Evolutionary conservation across 2,888 invertebrate species (phyloP).

Genomic region (Apocheima hispidaria): DNA sequence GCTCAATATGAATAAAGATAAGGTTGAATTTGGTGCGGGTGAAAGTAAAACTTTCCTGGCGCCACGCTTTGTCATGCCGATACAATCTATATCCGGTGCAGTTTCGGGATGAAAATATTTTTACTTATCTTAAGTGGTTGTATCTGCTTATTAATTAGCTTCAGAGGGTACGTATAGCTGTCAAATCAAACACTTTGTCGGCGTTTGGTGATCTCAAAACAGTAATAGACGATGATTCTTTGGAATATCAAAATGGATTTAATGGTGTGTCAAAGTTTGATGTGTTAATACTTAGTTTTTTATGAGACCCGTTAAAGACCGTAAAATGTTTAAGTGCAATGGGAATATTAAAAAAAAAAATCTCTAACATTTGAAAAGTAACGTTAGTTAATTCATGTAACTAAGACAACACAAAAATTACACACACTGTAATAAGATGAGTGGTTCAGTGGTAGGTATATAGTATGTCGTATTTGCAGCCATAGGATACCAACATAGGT

Average conservation of each 20-base stretch:
- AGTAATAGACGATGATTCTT: constrained; percentile 79
- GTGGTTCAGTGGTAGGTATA: too few species aligned
- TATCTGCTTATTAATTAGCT: constrained; percentile 86
- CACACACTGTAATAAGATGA: too few species aligned
- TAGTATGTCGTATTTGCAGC: too few species aligned
- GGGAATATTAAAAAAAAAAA: not conserved
- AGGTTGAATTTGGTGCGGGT: constrained; percentile 45
- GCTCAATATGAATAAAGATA: constrained; percentile 24
- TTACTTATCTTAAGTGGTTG: constrained; percentile 86
- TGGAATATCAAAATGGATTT: constrained; percentile 61
- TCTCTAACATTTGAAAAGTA: too few species aligned
- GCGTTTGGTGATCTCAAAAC: constrained; percentile 54
- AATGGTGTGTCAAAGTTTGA: constrained; percentile 56
- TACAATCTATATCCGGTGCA: constrained; percentile 84
- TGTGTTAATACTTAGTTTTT: constrained; percentile 35
- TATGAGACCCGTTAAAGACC: constrained; percentile 11
- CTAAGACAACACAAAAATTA: not conserved
- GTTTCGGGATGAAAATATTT: constrained; percentile 86
- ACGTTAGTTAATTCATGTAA: too few species aligned
- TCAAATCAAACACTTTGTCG: constrained; percentile 84
- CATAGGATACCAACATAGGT: too few species aligned
- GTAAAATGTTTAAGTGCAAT: constrained; percentile 2
- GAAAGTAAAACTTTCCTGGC: constrained; percentile 64
- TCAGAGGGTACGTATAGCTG: constrained; percentile 78
- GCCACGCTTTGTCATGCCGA: constrained; percentile 85